Evolutionary conservation across 2,888 invertebrate species (phyloP).

Genomic region (Drosophila flavopinicola): DNA sequence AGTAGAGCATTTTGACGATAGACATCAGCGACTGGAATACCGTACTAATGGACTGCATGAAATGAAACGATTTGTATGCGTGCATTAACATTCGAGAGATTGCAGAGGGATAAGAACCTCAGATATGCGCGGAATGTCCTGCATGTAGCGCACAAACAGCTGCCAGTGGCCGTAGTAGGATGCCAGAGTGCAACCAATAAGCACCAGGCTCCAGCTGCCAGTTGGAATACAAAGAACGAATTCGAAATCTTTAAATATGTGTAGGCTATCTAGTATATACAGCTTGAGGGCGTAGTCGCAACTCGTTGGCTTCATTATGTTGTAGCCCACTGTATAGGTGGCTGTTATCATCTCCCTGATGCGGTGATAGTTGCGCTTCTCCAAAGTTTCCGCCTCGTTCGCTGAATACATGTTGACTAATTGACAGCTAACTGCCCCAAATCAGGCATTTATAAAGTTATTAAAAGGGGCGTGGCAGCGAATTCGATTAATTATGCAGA

Average conservation of each 20-base stretch:
- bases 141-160: slow-evolving; percentile 45
- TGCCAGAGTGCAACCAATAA: slow-evolving; percentile 42
- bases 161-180: slow-evolving; percentile 73
- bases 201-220: slow-evolving; percentile 62
- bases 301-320: slow-evolving; percentile 56
- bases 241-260: background rate
- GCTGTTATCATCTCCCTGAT: slow-evolving; percentile 67
- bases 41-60: slow-evolving; percentile 60
- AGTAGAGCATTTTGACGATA: slow-evolving; percentile 68
- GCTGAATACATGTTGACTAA: slow-evolving; percentile 68
- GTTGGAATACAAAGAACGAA: background rate
- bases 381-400: slow-evolving; percentile 43
- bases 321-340: slow-evolving; percentile 67
- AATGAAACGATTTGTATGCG: slow-evolving; percentile 34
- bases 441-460: slow-evolving; percentile 62
- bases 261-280: slow-evolving; percentile 35
- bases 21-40: slow-evolving; percentile 62
- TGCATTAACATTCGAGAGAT: slow-evolving; percentile 6
- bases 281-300: slow-evolving; percentile 53
- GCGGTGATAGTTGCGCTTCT: slow-evolving; percentile 60
- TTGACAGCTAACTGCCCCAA: slow-evolving; percentile 45
- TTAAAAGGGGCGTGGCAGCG: slow-evolving; percentile 43
- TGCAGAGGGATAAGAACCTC: slow-evolving; percentile 55
- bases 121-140: slow-evolving; percentile 62
- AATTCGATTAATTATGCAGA: slow-evolving; percentile 53